phyloP scores from a whole-genome alignment of 37 sponge, comb jelly and placozoan genomes.

The Agelas oroides region DNA sequence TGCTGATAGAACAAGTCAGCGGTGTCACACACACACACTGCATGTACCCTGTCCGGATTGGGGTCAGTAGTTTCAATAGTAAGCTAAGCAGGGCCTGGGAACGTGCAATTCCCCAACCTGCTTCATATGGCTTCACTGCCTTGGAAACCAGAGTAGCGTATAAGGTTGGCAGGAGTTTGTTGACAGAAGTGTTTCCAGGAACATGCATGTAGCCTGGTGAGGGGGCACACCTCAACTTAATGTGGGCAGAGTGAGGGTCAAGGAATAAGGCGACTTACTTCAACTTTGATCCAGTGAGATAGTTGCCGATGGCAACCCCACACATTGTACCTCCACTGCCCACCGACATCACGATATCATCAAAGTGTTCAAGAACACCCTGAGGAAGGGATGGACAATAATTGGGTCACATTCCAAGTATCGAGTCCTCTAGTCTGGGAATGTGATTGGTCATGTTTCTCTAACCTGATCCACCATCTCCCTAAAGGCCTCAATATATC shows the following conservation, averaged over 20 bases:
- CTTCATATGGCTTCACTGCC: too few species aligned
- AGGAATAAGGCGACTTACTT: constrained; percentile 44
- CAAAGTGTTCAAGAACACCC: constrained; percentile 72
- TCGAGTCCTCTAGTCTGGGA: not conserved
- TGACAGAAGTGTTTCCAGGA: too few species aligned
- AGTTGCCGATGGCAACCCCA: constrained; percentile 80
- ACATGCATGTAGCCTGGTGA: too few species aligned
- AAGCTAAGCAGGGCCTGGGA: too few species aligned
- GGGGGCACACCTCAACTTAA: too few species aligned
- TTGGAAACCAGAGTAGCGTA: too few species aligned
- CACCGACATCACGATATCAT: constrained; percentile 82
- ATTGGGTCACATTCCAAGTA: not conserved
- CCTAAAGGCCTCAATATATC: constrained; percentile 85
- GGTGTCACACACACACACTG: constrained; percentile 77
- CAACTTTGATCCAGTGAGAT: constrained; percentile 78
- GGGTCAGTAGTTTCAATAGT: too few species aligned
- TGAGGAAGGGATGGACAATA: not conserved
- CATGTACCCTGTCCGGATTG: constrained; percentile 83
- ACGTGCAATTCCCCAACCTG: too few species aligned
- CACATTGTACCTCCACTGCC: constrained; percentile 80
- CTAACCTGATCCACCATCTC: constrained; percentile 82
- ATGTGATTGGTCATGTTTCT: too few species aligned
- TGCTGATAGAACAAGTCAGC: constrained; percentile 74
- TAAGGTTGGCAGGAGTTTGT: too few species aligned
- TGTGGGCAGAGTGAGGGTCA: too few species aligned